Percentiles rank a stretch among this genome's conserved stretches.
Evolutionary conservation across 2,113 vertebrate species (phyloP).

Genomic region (Panurus biarmicus): DNA sequence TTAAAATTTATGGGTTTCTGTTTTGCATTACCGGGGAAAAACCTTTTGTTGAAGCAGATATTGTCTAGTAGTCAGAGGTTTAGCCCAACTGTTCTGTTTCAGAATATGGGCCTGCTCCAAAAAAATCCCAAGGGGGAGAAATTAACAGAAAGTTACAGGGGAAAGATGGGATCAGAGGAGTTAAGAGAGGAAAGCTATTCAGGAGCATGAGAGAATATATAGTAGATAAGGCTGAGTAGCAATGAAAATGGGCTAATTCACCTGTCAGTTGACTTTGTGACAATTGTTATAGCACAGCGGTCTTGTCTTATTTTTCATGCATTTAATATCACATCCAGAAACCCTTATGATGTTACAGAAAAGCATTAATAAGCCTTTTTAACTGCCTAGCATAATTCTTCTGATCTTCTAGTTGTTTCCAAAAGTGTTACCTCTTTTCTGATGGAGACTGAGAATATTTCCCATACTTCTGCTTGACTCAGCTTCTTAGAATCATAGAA

Average conservation of each 20-base stretch:
- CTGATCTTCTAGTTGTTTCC: not conserved
- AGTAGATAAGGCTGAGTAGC: not conserved
- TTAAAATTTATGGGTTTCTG: not conserved
- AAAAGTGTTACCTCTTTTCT: not conserved
- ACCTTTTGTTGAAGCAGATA: not conserved
- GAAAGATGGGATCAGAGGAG: not conserved
- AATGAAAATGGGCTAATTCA: not conserved
- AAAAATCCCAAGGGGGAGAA: not conserved
- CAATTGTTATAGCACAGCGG: not conserved
- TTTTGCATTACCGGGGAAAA: not conserved
- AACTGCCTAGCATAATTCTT: not conserved
- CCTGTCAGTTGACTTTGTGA: not conserved
- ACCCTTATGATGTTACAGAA: not conserved
- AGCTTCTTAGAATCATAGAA: not conserved
- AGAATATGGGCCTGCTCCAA: not conserved
- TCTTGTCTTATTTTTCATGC: not conserved
- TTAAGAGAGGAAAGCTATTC: not conserved
- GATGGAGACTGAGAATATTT: not conserved
- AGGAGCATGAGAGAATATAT: not conserved
- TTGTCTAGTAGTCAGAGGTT: not conserved
- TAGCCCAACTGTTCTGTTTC: not conserved
- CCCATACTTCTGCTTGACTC: not conserved
- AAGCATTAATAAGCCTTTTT: not conserved
- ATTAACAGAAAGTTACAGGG: not conserved
- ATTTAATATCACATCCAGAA: not conserved